Base-by-base conservation (phyloP, 2,797 vertebrate species). In the Leucoraja ocellata region DNA sequence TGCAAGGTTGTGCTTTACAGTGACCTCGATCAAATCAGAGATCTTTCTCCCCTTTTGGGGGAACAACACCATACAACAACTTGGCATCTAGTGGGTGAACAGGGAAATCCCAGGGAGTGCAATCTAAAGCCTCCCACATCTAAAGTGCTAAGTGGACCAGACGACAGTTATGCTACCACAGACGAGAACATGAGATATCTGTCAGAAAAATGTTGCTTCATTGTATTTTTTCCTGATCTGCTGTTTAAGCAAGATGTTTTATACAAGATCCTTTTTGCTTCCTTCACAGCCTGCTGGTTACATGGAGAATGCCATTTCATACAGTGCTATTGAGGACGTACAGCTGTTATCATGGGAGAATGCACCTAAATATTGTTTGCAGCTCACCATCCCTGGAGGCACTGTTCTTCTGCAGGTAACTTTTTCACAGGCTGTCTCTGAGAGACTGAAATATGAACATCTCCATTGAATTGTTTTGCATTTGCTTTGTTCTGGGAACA, bases 311-410 rank as follows among this genome's bases (percentile, higher is more conserved):
- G 97, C 97, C 3, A 96, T 99, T 96, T 98, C 98, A 95, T 99
- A 99, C 97, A 99, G 98, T 96, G 97, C 98, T 94, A 99, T 99
- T 94, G 99, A 99, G 95, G 99, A 99, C 46, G 97, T 99, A 95
- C 99, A 99, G 96, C 97, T 99, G 93, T 97, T 99, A 18, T 98
- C 98, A 36, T 99, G 99, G 99, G 99, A 99, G 96, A 99, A 99
- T 0, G 98, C 99, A 93, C 99, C 99, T 3, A 99, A 99, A 96
- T 99, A 99, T 96, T 99, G 99, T 95, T 98, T 99, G 97, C 99
- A 99, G 97, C 98, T 99, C 95, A 98, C 98, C 14, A 96, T 99
- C 95, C 98, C 98, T 0, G 99, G 98, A 93, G 98, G 98, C 36
- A 99, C 98, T 2, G 97, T 99, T 95, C 96, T 99, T 94, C 96